A percentile compares a stretch with the other conserved stretches of the same genome.
These are phyloP conservation scores for Pseudochirops cupreus DNA, from an alignment of 2,797 vertebrate genomes.

Conservation along the genomic window DNA sequence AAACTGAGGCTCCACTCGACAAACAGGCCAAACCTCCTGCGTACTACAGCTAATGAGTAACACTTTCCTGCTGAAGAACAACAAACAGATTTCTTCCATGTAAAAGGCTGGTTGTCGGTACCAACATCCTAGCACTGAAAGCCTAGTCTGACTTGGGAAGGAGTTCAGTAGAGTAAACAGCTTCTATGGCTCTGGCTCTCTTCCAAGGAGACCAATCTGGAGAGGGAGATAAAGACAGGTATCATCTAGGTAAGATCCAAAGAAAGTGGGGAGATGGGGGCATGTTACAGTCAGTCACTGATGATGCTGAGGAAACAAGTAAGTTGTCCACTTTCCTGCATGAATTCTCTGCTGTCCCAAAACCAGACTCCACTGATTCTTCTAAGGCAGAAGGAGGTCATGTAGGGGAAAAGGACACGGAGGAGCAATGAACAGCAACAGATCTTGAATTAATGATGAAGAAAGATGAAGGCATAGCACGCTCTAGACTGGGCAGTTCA, in stretches of 20 bases:
- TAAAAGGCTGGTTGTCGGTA: background rate
- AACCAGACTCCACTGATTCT: background rate
- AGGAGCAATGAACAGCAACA: background rate
- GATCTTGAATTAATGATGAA: conserved; percentile 9
- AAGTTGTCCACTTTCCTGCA: background rate
- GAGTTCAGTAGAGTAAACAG: background rate
- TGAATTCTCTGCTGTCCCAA: background rate
- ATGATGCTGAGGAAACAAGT: background rate
- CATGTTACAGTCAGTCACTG: background rate
- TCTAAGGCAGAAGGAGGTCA: conserved; percentile 20
- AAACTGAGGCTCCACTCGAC: conserved; percentile 74
- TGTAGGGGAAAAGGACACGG: background rate
- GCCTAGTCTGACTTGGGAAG: background rate
- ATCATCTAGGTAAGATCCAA: background rate
- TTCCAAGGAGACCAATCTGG: background rate
- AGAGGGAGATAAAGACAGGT: background rate
- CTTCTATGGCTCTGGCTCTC: background rate
- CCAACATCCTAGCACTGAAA: background rate
- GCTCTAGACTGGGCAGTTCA: background rate
- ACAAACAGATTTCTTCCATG: conserved; percentile 38
- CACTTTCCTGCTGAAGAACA: conserved; percentile 53
- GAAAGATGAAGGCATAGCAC: background rate
- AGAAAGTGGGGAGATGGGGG: background rate
- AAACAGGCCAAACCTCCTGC: conserved; percentile 11
- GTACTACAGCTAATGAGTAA: conserved; percentile 44